Evolutionary conservation across 2,888 invertebrate genomes (phyloP).

Genomic region (Tigriopus californicus): DNA sequence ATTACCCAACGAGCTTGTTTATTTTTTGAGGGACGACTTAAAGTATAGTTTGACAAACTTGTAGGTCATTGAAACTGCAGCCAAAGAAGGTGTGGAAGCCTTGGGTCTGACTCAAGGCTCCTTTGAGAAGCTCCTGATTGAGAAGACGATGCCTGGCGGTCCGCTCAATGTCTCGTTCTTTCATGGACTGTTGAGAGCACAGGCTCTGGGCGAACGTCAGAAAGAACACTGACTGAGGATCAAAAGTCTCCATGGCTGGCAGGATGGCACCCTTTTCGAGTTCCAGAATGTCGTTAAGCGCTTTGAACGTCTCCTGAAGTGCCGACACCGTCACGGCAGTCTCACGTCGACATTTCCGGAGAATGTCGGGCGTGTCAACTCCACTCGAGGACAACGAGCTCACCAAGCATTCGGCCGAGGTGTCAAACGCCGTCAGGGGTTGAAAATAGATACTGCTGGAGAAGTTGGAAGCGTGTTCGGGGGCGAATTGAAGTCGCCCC

Average conservation of each 20-base stretch:
- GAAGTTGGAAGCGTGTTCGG: background rate
- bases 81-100: constrained; percentile 6
- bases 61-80: background rate
- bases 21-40: too few species aligned
- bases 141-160: background rate
- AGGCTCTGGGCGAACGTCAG: constrained; percentile 33
- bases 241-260: constrained; percentile 31
- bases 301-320: background rate
- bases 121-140: constrained; percentile 1
- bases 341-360: background rate
- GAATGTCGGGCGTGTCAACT: constrained; percentile 9
- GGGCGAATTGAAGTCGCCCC: background rate
- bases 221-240: constrained; percentile 36
- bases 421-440: background rate
- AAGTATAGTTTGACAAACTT: background rate
- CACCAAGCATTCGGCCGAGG: background rate
- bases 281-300: constrained; percentile 4
- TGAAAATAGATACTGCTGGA: too few species aligned
- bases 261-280: constrained; percentile 6
- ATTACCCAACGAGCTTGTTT: too few species aligned
- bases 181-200: background rate
- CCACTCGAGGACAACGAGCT: background rate
- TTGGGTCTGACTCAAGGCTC: background rate
- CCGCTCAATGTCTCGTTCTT: constrained; percentile 9
- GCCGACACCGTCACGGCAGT: background rate